These are phyloP conservation scores for Drosophila aff. DNA, from an alignment of 1,140 invertebrate genomes.

Conservation along the genomic window DNA sequence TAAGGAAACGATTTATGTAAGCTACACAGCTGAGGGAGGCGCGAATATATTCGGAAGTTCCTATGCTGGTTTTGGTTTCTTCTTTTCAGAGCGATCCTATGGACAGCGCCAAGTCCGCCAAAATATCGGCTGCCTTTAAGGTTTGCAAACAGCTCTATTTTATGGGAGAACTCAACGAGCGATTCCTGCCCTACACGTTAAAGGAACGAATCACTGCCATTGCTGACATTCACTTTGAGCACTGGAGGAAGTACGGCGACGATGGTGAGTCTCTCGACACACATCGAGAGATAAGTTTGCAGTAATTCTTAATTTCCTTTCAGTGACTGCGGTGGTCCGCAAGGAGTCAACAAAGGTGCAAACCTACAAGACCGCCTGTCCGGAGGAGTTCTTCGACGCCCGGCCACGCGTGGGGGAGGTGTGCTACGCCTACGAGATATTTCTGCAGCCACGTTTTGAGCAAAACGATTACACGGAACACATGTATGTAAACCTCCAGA, in stretches of 20 bases:
- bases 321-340: slow-evolving; percentile 32
- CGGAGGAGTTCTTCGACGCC: slow-evolving; percentile 58
- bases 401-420: slow-evolving; percentile 58
- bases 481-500: slow-evolving; percentile 80
- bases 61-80: background rate
- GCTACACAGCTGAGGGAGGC: background rate
- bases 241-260: slow-evolving; percentile 87
- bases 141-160: slow-evolving; percentile 90
- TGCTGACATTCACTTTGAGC: slow-evolving; percentile 71
- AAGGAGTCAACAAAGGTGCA: background rate
- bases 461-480: slow-evolving; percentile 45
- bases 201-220: slow-evolving; percentile 84
- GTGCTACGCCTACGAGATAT: slow-evolving; percentile 71
- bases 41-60: background rate
- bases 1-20: slow-evolving; percentile 51
- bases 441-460: slow-evolving; percentile 54
- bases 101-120: slow-evolving; percentile 88
- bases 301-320: background rate
- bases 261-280: slow-evolving; percentile 58
- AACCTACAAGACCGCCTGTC: slow-evolving; percentile 48
- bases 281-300: too few relatives aligned
- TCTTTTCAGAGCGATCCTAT: slow-evolving; percentile 87
- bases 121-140: slow-evolving; percentile 92
- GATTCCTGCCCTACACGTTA: slow-evolving; percentile 90
- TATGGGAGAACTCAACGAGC: slow-evolving; percentile 91